These are phyloP conservation scores for Nephila pilipes DNA, from an alignment of 1,140 invertebrate species.

Conservation along the genomic window DNA sequence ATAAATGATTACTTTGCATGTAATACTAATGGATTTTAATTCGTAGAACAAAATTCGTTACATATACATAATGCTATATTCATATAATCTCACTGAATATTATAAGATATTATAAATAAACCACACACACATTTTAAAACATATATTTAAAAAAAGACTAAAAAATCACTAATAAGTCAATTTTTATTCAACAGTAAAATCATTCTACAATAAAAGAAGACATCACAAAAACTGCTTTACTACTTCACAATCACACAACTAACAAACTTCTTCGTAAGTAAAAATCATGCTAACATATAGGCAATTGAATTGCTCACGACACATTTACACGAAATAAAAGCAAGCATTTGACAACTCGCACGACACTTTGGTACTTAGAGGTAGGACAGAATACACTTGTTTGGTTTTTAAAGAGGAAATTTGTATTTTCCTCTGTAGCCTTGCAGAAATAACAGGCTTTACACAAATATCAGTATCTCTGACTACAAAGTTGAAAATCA, in stretches of 20 bases:
- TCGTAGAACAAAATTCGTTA: no score
- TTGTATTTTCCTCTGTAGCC: background rate
- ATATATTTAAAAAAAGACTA: background rate
- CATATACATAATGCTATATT: no score
- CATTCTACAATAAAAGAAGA: background rate
- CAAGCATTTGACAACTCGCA: background rate
- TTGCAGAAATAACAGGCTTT: background rate
- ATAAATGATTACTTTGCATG: no score
- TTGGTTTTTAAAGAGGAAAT: constrained; percentile 17
- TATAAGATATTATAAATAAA: no score
- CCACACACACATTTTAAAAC: no score
- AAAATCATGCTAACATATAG: constrained; percentile 7
- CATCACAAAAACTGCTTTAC: background rate
- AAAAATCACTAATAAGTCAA: constrained; percentile 18
- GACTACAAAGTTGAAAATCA: background rate
- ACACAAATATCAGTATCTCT: background rate
- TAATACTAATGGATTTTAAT: no score
- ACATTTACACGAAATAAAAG: constrained; percentile 26
- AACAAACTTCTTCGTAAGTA: background rate
- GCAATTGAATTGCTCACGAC: constrained; percentile 16
- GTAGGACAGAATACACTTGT: constrained; percentile 10
- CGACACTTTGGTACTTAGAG: constrained; percentile 22
- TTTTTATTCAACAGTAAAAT: constrained; percentile 15
- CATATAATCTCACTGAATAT: no score
- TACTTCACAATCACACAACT: constrained; percentile 19